Conservation (phyloP, 2,797 vertebrate species). For the Rhabdophis nuchalis region DNA sequence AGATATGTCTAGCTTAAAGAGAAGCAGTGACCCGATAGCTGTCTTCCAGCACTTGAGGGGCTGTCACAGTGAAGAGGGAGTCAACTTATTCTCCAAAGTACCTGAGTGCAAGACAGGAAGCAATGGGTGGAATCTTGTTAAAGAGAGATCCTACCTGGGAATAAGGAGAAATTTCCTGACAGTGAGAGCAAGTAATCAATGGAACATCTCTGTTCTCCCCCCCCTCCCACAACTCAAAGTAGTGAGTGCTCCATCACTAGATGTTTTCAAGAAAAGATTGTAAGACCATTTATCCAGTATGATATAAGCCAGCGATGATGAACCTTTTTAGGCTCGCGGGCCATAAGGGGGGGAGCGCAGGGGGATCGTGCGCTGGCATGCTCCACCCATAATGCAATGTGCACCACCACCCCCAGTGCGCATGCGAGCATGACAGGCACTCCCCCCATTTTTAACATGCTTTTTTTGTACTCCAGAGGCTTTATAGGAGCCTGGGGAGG, state of each 20-base stretch:
- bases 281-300: background rate
- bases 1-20: background rate
- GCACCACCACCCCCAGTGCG: too few species aligned
- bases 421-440: too few species aligned
- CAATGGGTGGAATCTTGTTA: background rate
- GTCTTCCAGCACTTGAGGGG: background rate
- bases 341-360: too few species aligned
- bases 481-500: too few species aligned
- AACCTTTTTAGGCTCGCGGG: too few species aligned
- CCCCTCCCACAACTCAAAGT: background rate
- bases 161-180: background rate
- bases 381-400: too few species aligned
- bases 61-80: background rate
- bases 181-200: background rate
- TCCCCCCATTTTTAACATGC: too few species aligned
- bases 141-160: background rate
- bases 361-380: too few species aligned
- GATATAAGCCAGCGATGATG: too few species aligned
- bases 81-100: background rate
- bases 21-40: background rate
- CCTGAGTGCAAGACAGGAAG: background rate
- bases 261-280: background rate
- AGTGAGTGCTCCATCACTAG: background rate
- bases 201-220: background rate
- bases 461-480: too few species aligned